Evolutionary conservation across 2,888 invertebrate genomes (phyloP).

Genomic region (Scaptomyza tumidula): DNA sequence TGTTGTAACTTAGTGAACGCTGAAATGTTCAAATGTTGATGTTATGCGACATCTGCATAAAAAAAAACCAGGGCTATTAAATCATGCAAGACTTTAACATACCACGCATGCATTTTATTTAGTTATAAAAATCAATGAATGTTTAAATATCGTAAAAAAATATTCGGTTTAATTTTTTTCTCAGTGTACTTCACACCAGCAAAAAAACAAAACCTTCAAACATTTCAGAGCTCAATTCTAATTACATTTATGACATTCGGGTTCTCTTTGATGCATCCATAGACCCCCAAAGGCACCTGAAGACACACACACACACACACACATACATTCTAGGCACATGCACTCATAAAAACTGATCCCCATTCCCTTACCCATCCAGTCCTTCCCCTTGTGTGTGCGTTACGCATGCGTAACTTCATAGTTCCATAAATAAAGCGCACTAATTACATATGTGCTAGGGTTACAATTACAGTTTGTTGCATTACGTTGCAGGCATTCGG

Average conservation of each 20-base stretch:
- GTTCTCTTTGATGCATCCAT: slow-evolving; percentile 21
- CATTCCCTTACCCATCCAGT: neutral
- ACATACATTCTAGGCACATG: slow-evolving; percentile 22
- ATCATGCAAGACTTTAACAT: slow-evolving; percentile 13
- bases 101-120: slow-evolving; percentile 5
- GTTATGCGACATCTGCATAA: slow-evolving; percentile 57
- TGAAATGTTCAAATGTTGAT: slow-evolving; percentile 51
- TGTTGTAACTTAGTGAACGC: slow-evolving; percentile 60
- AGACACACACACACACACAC: slow-evolving; percentile 28
- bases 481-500: slow-evolving; percentile 12
- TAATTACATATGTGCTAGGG: slow-evolving; percentile 75
- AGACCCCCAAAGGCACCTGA: slow-evolving; percentile 80
- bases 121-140: no score
- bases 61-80: slow-evolving; percentile 24
- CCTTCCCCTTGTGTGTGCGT: slow-evolving; percentile 3
- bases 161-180: neutral
- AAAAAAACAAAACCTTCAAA: neutral
- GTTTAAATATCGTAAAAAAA: neutral
- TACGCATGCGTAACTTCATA: slow-evolving; percentile 64
- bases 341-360: slow-evolving; percentile 22
- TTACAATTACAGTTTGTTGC: slow-evolving; percentile 57
- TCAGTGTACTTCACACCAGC: slow-evolving; percentile 19
- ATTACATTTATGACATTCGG: slow-evolving; percentile 64
- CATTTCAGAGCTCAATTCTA: slow-evolving; percentile 60
- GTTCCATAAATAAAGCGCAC: slow-evolving; percentile 71